Evolutionary conservation across 1,140 invertebrate species (phyloP).

Genomic region (Agraylea sexmaculata): DNA sequence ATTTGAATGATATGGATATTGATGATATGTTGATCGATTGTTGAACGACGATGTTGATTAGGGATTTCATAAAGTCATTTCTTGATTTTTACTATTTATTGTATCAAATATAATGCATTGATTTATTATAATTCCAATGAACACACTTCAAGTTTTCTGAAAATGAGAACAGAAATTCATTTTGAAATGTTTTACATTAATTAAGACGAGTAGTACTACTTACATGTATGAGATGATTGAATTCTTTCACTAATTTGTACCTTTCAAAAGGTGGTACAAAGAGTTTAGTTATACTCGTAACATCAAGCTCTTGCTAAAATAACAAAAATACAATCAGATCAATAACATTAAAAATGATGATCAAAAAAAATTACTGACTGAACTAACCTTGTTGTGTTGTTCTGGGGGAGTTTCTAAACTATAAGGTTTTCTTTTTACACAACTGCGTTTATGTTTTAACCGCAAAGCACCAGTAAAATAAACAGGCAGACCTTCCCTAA

Average conservation of each 20-base stretch:
- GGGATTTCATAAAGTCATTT: no score
- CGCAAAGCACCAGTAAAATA: slow-evolving; percentile 1
- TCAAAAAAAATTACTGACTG: not conserved
- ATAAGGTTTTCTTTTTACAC: not conserved
- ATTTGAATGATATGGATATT: no score
- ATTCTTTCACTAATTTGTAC: slow-evolving; percentile 10
- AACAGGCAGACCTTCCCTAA: slow-evolving; percentile 4
- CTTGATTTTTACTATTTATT: no score
- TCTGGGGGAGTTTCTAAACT: not conserved
- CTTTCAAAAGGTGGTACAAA: slow-evolving; percentile 12
- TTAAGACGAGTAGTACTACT: no score
- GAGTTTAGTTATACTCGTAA: slow-evolving; percentile 3
- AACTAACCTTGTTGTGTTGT: not conserved
- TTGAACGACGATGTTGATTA: no score
- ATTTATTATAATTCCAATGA: no score
- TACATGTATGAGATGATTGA: no score
- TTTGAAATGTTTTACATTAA: no score
- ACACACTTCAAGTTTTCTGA: no score
- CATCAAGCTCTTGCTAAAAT: slow-evolving; percentile 7
- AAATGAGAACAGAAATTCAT: no score
- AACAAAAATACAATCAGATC: slow-evolving; percentile 6
- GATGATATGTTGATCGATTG: no score
- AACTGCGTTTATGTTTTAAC: not conserved
- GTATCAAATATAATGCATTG: no score
- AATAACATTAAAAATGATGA: not conserved